Base-by-base conservation (phyloP, 2,888 invertebrate genomes). In the Netelia inedita region DNA sequence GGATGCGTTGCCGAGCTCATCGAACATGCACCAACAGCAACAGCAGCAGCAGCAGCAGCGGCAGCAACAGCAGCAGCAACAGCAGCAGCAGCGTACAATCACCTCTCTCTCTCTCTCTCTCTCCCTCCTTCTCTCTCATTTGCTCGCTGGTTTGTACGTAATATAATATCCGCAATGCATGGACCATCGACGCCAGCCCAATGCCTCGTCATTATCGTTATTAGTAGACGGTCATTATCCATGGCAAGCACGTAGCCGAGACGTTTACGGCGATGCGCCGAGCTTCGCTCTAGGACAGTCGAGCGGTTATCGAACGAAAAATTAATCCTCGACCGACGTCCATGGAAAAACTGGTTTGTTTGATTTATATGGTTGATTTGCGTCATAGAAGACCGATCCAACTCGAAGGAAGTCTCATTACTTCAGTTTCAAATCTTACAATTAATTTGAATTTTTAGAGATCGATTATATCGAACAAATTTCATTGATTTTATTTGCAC, bases 1-100 rank as follows among this genome's bases (percentile, higher is more conserved):
- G 79, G 81, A 83, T 81, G 65, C 85, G 73, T 79, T 28, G 81
- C 82, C 43, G 65, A 79, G 82, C 82, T 82, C 79, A 81, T 85
- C 85, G 81, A 85, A 82, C 78, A 66, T 84, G 81, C 73, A 55
- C 68, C 71, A 23, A 79, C 28, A 28, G 63, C 71, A 57, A 53
- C 73, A 16, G 41, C 84, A 28, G 35, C 81, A 50, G 41, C 28
- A 28, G 5, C 28, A 28, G 28, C 28, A 23, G 23, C 1, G 5
- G 28, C 28, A n/a, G n/a, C 28, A 28, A 53, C 71, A 57, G 61
- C 73, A 16, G 41, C 84, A 28, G 35, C 81, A 50, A 35, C 28
- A 28, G 5, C 28, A 28, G 28, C 28, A 23, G 23, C 1, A 28
- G 28, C 28, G 28, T 28, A 28, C 28, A 28, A 28, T 28, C 28